Conservation (phyloP, 2,797 vertebrate genomes). For the Vespertilio murinus region DNA sequence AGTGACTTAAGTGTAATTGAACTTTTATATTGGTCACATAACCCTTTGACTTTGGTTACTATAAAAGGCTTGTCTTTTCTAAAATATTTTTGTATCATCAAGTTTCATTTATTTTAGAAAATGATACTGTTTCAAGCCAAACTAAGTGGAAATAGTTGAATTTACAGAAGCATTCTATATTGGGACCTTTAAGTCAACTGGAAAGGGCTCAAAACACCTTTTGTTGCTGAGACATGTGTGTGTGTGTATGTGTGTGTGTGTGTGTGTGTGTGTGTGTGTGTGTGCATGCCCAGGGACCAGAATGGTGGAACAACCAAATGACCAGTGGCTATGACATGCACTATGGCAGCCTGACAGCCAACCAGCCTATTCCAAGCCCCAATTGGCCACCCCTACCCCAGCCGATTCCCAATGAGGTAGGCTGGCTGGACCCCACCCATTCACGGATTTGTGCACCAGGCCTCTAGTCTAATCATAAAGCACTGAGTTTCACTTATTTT, state of each 20-base stretch:
- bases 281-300: no score
- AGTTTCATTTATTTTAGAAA: conserved; percentile 64
- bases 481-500: conserved; percentile 4
- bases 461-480: conserved; percentile 53
- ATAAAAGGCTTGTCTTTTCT: conserved; percentile 60
- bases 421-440: no score
- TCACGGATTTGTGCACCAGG: no score
- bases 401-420: no score
- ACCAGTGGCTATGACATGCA: no score
- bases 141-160: conserved; percentile 58
- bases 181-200: conserved; percentile 44
- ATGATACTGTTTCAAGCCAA: conserved; percentile 50
- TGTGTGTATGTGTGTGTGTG: no score
- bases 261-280: no score
- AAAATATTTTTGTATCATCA: conserved; percentile 72
- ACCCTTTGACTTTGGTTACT: conserved; percentile 63
- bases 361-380: no score
- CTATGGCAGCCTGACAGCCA: no score
- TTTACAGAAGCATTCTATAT: conserved; percentile 51
- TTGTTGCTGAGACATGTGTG: not conserved
- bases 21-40: conserved; percentile 9
- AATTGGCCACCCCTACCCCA: no score
- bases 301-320: no score
- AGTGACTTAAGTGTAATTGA: conserved; percentile 40
- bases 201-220: conserved; percentile 29